phyloP scores from a whole-genome alignment of 2,113 vertebrate species.

The Lepisosteus oculatus region DNA sequence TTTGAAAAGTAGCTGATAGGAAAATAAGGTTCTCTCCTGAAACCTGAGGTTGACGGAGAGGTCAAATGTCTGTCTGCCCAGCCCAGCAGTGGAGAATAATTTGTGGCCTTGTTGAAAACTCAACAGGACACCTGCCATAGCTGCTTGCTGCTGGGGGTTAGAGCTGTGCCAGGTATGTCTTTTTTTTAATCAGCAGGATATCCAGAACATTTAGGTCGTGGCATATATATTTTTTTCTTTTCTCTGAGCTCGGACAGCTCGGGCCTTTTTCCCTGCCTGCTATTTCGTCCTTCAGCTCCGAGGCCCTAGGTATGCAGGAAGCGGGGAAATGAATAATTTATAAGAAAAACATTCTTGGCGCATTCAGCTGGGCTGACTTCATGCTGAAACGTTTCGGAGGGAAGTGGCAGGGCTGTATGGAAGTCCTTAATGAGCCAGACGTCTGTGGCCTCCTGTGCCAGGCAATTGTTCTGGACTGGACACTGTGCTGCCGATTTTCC shows the following conservation, averaged over 20 bases:
- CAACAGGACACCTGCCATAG: too few relatives aligned
- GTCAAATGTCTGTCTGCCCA: neutral
- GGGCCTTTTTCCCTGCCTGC: neutral
- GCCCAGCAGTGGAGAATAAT: neutral
- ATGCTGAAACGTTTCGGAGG: conserved; percentile 2
- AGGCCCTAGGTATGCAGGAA: neutral
- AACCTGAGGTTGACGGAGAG: neutral
- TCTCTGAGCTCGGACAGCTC: too few relatives aligned
- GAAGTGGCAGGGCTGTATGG: conserved; percentile 11
- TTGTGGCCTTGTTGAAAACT: too few relatives aligned
- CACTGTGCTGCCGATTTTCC: conserved; percentile 12
- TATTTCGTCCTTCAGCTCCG: neutral
- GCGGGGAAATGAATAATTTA: conserved; percentile 11
- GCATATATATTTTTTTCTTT: too few relatives aligned
- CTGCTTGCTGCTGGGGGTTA: too few relatives aligned
- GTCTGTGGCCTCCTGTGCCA: neutral
- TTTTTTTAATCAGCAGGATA: neutral
- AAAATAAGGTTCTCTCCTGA: neutral
- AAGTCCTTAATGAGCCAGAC: neutral
- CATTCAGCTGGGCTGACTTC: neutral
- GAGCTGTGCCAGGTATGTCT: too few relatives aligned
- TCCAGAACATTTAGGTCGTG: neutral
- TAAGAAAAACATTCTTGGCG: neutral
- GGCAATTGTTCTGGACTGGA: conserved; percentile 20
- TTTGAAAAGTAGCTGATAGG: neutral